A percentile compares a stretch with the other conserved stretches of the same genome.
phyloP scores from a whole-genome alignment of 1,140 invertebrate genomes.

The Drosophila mojavensis region DNA sequence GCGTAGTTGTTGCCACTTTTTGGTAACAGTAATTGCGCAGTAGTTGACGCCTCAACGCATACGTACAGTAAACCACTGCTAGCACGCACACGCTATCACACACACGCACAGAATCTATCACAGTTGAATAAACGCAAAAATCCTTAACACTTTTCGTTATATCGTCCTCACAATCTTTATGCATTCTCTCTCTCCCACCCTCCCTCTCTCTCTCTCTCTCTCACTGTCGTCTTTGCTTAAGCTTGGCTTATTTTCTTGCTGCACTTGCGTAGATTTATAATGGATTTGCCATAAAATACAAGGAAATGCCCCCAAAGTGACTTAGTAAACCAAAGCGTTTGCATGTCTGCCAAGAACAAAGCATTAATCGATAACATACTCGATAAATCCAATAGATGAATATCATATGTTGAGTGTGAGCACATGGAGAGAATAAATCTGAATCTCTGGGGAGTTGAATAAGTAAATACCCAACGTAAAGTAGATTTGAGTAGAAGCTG shows the following conservation, averaged over 20 bases:
- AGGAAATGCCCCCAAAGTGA: not conserved
- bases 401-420: no score
- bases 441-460: no score
- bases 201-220: slow-evolving; percentile 10
- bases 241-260: not conserved
- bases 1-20: not conserved
- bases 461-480: no score
- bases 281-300: no score
- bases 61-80: not conserved
- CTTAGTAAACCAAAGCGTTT: no score
- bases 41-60: not conserved
- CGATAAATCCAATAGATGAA: no score
- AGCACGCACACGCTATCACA: slow-evolving; percentile 7
- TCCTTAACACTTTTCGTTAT: not conserved
- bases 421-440: no score
- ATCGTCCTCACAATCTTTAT: not conserved
- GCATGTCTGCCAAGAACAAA: no score
- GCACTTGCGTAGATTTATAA: not conserved
- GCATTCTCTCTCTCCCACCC: not conserved
- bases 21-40: not conserved
- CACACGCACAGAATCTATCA: slow-evolving; percentile 14
- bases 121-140: not conserved
- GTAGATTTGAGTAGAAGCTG: no score
- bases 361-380: no score
- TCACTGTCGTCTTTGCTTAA: slow-evolving; percentile 17